Conservation (phyloP, 2,888 invertebrate species). For the Standfussiana lucernea region DNA sequence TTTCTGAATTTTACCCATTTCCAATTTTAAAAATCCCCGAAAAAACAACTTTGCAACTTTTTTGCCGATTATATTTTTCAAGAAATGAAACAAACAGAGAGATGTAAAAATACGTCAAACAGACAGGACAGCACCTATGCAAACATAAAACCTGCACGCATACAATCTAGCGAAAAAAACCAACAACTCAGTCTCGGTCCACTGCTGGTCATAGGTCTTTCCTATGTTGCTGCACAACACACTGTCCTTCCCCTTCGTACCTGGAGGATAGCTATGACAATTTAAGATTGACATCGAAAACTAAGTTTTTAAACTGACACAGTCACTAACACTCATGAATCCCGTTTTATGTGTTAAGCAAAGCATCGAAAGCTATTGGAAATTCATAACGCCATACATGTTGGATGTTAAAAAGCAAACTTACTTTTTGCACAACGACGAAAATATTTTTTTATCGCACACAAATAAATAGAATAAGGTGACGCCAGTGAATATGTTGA, state of each 20-base stretch:
- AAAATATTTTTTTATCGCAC: conserved; percentile 64
- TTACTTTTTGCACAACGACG: conserved; percentile 69
- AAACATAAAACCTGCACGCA: not conserved
- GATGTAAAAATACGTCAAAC: not conserved
- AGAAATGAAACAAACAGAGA: too few relatives aligned
- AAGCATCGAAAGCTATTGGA: too few relatives aligned
- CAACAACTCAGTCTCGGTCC: not conserved
- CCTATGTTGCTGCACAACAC: not conserved
- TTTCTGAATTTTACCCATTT: too few relatives aligned
- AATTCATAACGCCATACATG: not conserved
- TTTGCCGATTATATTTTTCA: too few relatives aligned
- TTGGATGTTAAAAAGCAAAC: not conserved
- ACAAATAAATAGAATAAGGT: conserved; percentile 74
- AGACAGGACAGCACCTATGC: not conserved
- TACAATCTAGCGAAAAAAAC: not conserved
- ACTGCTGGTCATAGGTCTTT: not conserved
- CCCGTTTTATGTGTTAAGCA: too few relatives aligned
- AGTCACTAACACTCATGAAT: too few relatives aligned
- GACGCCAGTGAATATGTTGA: conserved; percentile 71
- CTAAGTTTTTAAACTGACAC: too few relatives aligned
- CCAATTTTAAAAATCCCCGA: too few relatives aligned
- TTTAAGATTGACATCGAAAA: too few relatives aligned
- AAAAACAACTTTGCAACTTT: too few relatives aligned
- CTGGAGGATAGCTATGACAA: not conserved
- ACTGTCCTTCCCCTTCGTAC: not conserved